Conservation (phyloP, 1,140 invertebrate species). For the Hypsibius dujardini region DNA sequence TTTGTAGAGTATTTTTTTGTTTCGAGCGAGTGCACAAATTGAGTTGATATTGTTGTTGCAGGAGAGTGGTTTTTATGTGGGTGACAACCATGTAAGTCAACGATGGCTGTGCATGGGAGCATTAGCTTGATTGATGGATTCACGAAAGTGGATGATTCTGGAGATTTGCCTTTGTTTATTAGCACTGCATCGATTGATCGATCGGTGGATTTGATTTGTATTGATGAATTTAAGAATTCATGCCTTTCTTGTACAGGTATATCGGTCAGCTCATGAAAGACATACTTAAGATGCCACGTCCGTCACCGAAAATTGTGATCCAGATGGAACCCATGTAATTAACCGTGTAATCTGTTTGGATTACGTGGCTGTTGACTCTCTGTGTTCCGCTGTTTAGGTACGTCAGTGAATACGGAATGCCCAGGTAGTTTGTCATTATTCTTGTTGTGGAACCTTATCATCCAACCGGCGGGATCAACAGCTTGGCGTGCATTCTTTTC, state of each 20-base stretch:
- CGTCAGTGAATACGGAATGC: constrained; percentile 15
- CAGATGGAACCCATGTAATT: constrained; percentile 44
- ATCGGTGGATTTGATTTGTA: not conserved
- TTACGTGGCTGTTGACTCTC: constrained; percentile 45
- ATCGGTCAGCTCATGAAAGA: constrained; percentile 60
- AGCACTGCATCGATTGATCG: no score
- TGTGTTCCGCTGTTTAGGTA: constrained; percentile 64
- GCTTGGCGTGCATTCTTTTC: constrained; percentile 28
- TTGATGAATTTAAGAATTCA: constrained; percentile 35
- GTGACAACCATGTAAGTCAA: constrained; percentile 52
- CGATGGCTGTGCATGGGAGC: no score
- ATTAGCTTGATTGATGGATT: not conserved
- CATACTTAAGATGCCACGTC: constrained; percentile 62
- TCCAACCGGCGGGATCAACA: no score
- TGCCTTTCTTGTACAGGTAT: constrained; percentile 38
- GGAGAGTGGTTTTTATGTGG: constrained; percentile 60
- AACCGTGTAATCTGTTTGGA: not conserved
- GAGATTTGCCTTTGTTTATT: not conserved
- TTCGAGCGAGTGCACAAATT: not conserved
- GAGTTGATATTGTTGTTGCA: not conserved
- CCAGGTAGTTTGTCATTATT: constrained; percentile 7
- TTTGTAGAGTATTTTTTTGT: no score
- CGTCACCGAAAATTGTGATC: constrained; percentile 56
- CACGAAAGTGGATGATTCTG: constrained; percentile 1
- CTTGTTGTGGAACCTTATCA: not conserved